A percentile compares a stretch with the other conserved stretches of the same genome.
phyloP scores from a whole-genome alignment of 1,140 invertebrate genomes.

The Sitobion miscanthi region DNA sequence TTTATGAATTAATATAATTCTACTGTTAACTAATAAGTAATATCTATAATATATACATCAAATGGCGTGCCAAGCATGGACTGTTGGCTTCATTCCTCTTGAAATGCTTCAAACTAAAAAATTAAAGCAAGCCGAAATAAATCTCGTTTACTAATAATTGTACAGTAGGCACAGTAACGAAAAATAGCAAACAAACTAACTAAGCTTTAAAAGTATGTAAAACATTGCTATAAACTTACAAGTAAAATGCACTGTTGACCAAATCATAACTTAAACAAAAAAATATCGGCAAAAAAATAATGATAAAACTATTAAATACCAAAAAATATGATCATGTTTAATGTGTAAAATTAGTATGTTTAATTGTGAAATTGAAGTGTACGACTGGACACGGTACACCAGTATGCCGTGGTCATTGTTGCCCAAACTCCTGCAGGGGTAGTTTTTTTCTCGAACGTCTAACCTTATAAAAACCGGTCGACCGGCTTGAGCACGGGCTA shows the following conservation, averaged over 20 bases:
- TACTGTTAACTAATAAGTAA: background rate
- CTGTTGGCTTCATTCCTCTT: background rate
- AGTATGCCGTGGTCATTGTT: conserved; percentile 12
- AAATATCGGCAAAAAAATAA: background rate
- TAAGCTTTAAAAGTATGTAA: background rate
- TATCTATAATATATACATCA: no score
- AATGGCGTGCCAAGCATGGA: background rate
- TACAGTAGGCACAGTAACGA: background rate
- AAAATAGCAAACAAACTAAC: background rate
- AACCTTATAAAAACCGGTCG: conserved; percentile 47
- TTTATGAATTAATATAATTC: background rate
- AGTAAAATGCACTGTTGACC: background rate
- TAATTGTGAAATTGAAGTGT: conserved; percentile 34
- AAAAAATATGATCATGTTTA: background rate
- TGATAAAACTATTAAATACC: background rate
- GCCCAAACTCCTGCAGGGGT: conserved; percentile 19
- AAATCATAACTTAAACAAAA: background rate
- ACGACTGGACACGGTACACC: conserved; percentile 38
- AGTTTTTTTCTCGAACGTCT: conserved; percentile 26
- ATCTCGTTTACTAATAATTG: background rate
- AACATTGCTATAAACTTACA: conserved; percentile 13
- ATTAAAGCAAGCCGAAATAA: background rate
- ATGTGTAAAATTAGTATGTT: background rate
- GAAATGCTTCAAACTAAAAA: background rate
- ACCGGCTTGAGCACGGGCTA: conserved; percentile 50